Conservation (phyloP, 2,888 invertebrate species). For the Suillia variegata region DNA sequence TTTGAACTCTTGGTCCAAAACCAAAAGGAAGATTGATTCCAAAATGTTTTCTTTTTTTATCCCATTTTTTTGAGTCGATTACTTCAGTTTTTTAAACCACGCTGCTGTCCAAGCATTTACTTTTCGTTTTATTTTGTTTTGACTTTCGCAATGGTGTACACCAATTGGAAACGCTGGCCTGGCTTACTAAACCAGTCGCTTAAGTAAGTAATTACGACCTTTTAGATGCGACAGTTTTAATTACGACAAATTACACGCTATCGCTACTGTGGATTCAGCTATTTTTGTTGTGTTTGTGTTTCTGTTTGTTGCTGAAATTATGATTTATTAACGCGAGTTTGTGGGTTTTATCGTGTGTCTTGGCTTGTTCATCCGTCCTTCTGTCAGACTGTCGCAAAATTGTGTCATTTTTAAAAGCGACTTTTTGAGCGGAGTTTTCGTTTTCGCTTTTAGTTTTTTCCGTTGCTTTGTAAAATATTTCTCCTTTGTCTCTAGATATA, state of each 20-base stretch:
- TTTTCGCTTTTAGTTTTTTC: too few species aligned
- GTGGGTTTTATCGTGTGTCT: too few species aligned
- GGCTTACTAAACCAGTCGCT: neutral
- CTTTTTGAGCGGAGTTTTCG: too few species aligned
- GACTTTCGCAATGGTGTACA: too few species aligned
- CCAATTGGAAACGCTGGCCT: neutral
- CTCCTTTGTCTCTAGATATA: too few species aligned
- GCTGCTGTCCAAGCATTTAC: too few species aligned
- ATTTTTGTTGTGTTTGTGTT: neutral
- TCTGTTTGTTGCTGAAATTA: neutral
- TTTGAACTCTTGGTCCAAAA: too few species aligned
- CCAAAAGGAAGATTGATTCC: too few species aligned
- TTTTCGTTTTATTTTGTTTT: too few species aligned
- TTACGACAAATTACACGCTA: conserved; percentile 16
- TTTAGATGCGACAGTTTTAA: conserved; percentile 12
- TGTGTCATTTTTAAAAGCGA: neutral
- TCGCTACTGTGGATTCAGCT: neutral
- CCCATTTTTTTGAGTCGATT: neutral
- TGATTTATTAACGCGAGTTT: neutral
- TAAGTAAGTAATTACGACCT: conserved; percentile 17
- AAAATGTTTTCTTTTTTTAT: neutral
- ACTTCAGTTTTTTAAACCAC: neutral
- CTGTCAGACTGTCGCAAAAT: too few species aligned
- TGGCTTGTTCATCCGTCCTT: too few species aligned
- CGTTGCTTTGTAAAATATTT: too few species aligned